Evolutionary conservation across 2,888 invertebrate genomes (phyloP), one percentile per base, ranked within the genome.

Genomic region (Drosophila histrio): DNA sequence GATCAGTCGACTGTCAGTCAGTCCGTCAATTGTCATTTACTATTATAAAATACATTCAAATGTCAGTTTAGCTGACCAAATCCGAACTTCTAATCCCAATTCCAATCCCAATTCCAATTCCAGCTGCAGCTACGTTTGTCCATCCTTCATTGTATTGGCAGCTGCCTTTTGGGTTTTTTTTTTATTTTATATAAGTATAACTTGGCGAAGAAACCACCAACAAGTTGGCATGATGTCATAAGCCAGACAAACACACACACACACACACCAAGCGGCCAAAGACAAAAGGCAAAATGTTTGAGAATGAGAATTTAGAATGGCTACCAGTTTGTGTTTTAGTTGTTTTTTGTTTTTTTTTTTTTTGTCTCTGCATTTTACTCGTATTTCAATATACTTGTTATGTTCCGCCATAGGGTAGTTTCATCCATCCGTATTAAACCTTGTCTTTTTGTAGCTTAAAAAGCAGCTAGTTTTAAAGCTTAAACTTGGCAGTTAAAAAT

Each of bases 151-250:
- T 76, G 61, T 60, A 63, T 85, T 68, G 75, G 78, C 80, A 72
- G 69, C 72, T 73, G 72, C 75, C 60, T 73, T 76, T 62, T 52
- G 61, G 21, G 24, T 52, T 36, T 32, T n/a, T 38, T 32, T 5
- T 30, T 22, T 30, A 28, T 28, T 36, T 30, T 22, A 19, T 49
- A 24, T 50, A 43, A 52, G 26, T 43, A 58, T 21, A 28, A 46
- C 43, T 54, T 41, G 21, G 9, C 21, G n/a, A 47, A 39, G 52
- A 64, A 64, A 68, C 64, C 74, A 53, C 73, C 70, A 65, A 65
- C 53, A 71, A 80, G 68, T 66, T 64, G 73, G 68, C 79, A 81
- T 82, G 82, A 82, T 82, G 82, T 82, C 82, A 82, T 82, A 87
- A 77, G 76, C 70, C 77, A 69, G 30, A 32, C 56, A 26, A 26